Percentiles rank a stretch among this genome's conserved stretches.
phyloP scores from a whole-genome alignment of 1,140 invertebrate species.

The Magallana gigas region DNA sequence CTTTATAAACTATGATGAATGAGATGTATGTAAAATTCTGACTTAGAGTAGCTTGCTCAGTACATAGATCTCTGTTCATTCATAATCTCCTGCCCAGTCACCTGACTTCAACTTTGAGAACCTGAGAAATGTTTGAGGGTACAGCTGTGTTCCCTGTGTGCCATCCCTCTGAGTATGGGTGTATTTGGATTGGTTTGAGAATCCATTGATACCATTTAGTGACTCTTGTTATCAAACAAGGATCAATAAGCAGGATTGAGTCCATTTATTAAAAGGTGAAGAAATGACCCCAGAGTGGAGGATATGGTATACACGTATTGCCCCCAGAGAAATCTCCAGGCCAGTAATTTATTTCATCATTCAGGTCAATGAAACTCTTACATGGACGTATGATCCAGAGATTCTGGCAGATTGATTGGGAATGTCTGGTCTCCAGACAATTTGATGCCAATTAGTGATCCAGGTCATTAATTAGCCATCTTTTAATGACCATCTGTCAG shows the following conservation, averaged over 20 bases:
- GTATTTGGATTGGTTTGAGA: too few species aligned
- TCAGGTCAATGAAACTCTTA: not conserved
- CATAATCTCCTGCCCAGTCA: too few species aligned
- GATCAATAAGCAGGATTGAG: too few species aligned
- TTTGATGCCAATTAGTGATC: constrained; percentile 24
- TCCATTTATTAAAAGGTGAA: not conserved
- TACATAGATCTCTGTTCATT: too few species aligned
- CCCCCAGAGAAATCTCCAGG: not conserved
- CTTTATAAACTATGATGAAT: not conserved
- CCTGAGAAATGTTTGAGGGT: too few species aligned
- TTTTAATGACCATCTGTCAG: constrained; percentile 22
- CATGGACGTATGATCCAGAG: not conserved
- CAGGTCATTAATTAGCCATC: not conserved
- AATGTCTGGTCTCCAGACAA: not conserved
- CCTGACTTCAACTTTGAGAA: too few species aligned
- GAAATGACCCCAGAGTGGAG: not conserved
- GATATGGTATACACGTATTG: not conserved
- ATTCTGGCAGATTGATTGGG: not conserved
- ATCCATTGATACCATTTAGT: too few species aligned
- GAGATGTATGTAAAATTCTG: not conserved
- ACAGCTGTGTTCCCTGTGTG: too few species aligned
- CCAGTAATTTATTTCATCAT: constrained; percentile 8
- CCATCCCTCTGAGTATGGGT: too few species aligned
- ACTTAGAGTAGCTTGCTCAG: too few species aligned
- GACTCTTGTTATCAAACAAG: too few species aligned